Evolutionary conservation across 1,140 invertebrate genomes (phyloP), one percentile per base, ranked within the genome.

Genomic region (Panagrolaimus sp.): DNA sequence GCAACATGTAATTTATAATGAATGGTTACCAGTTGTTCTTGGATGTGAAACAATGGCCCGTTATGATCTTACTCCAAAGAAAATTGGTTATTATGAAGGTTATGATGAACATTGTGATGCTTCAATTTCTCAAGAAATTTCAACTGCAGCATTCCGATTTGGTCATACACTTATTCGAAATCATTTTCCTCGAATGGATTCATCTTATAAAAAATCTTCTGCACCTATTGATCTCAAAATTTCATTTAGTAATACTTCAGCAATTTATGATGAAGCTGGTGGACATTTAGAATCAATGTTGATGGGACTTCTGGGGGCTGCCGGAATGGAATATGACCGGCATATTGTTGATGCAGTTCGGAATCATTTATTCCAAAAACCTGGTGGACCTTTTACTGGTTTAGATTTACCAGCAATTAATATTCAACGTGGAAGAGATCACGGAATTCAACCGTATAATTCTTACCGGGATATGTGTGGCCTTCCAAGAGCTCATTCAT

Each of bases 331-430:
- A n/a, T 83, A 79, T 46, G 79, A 81, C 69, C 73, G 79, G 44
- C 80, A 82, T 63, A 81, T 81, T 63, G 75, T 72, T 6, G 74
- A 79, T 64, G 79, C 81, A 6, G 81, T 81, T 6, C 72, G 79
- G 1, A 81, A 81, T 69, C 79, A 83, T 48, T 68, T 82, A 17
- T 82, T 82, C 73, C 76, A 81, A 67, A 73, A 70, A 14, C 76
- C 80, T n/a, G 79, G 81, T 47, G 81, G 81, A 32, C 77, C 80
- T 6, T 62, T 83, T 3, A 80, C 81, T 62, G 92, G 92, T 72
- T 88, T 94, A 87, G 93, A 96, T 84, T 85, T 96, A 73, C 92
- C 93, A 3, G 91, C 93, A 1, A 91, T 95, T 79, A 96, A 96
- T 83, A 92, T 95, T 89, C 92, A 94, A 84, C 87, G 93, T 80